Percentiles rank a stretch among this genome's conserved stretches.
Evolutionary conservation across 2,888 invertebrate species (phyloP).

Genomic region (Gryllus longicercus): DNA sequence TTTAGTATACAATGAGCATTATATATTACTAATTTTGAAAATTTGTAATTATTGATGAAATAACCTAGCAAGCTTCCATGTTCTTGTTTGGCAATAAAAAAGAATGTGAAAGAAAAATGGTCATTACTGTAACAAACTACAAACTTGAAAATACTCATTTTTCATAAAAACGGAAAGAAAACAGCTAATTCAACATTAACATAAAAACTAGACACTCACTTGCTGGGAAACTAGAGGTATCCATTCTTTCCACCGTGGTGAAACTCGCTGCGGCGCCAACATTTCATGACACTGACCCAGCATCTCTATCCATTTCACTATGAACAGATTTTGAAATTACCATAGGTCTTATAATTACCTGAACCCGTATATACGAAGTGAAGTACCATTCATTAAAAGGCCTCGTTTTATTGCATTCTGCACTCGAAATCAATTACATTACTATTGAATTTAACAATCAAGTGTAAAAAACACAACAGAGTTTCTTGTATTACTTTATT

Average conservation of each 20-base stretch:
- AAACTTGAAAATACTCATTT: slow-evolving; percentile 25
- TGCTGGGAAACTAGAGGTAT: slow-evolving; percentile 80
- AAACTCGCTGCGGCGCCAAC: slow-evolving; percentile 38
- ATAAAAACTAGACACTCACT: slow-evolving; percentile 42
- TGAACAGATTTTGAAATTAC: not conserved
- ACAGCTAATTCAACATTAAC: not conserved
- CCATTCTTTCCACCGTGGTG: slow-evolving; percentile 72
- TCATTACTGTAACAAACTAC: not conserved
- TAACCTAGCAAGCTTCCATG: no score
- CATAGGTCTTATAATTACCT: not conserved
- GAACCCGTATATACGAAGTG: not conserved
- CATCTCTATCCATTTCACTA: slow-evolving; percentile 23
- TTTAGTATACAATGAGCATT: no score
- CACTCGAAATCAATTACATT: no score
- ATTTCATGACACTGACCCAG: slow-evolving; percentile 30
- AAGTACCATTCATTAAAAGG: not conserved
- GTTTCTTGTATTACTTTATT: no score
- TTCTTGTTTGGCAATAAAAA: no score
- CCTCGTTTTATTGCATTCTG: no score
- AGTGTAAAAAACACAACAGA: no score
- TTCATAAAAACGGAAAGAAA: slow-evolving; percentile 22
- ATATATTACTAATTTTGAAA: no score
- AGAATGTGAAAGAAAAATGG: no score
- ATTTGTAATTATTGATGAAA: no score
- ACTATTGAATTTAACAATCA: no score